Evolutionary conservation across 2,888 invertebrate genomes (phyloP).

Genomic region (Rhingia rostrata): DNA sequence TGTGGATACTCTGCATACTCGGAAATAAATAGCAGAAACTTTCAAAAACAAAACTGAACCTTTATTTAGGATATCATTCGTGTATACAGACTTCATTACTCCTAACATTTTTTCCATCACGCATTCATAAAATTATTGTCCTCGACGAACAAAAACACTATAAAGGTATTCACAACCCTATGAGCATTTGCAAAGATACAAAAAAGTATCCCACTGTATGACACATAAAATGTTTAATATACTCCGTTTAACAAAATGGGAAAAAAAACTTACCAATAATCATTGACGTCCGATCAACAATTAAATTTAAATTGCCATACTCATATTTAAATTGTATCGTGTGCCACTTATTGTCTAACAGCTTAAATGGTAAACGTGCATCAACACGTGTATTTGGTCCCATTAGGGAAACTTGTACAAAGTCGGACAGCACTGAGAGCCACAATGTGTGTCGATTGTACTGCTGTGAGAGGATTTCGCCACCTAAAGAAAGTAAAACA

Average conservation of each 20-base stretch:
- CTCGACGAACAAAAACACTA: too few relatives aligned
- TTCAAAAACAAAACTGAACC: too few relatives aligned
- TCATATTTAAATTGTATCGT: slow-evolving; percentile 83
- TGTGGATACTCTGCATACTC: too few relatives aligned
- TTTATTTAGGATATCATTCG: too few relatives aligned
- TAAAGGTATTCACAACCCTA: too few relatives aligned
- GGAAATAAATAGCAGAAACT: too few relatives aligned
- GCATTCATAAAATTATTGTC: too few relatives aligned
- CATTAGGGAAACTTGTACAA: slow-evolving; percentile 85
- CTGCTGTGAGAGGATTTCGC: slow-evolving; percentile 88
- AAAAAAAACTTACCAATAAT: slow-evolving; percentile 80
- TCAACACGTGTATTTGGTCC: slow-evolving; percentile 85
- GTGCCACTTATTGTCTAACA: slow-evolving; percentile 93
- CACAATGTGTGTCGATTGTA: slow-evolving; percentile 86
- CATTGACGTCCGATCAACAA: slow-evolving; percentile 81
- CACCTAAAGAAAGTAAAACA: slow-evolving; percentile 83
- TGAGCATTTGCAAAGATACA: too few relatives aligned
- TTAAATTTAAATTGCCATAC: slow-evolving; percentile 82
- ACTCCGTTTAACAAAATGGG: background rate
- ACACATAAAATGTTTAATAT: too few relatives aligned
- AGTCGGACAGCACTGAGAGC: slow-evolving; percentile 86
- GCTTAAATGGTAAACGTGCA: slow-evolving; percentile 87
- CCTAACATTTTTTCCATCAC: too few relatives aligned
- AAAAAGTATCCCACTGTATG: too few relatives aligned
- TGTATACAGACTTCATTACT: too few relatives aligned